These are phyloP conservation scores for Anguilla pacifica DNA, from an alignment of 2,797 vertebrate genomes.

Conservation along the genomic window DNA sequence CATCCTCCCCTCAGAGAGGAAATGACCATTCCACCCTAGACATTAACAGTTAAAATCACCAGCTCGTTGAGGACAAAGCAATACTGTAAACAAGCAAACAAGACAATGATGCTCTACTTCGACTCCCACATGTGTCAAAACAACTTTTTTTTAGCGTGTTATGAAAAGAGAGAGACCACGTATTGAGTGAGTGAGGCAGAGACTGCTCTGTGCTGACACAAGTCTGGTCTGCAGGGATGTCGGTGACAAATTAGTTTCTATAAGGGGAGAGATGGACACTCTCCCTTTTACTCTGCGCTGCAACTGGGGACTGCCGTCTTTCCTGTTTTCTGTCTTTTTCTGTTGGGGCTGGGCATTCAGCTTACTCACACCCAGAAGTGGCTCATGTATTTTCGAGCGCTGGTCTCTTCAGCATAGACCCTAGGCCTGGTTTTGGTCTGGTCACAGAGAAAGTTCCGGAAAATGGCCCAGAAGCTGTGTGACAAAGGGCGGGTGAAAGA, in stretches of 20 bases:
- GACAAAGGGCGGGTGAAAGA: slow-evolving; percentile 52
- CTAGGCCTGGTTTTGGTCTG: too few species aligned
- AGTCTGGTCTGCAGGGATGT: background rate
- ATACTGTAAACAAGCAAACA: background rate
- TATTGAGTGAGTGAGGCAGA: background rate
- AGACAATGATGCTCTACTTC: background rate
- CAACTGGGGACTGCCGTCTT: background rate
- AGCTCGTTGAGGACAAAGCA: background rate
- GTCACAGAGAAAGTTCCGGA: background rate
- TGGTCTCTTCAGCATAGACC: background rate
- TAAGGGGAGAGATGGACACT: background rate
- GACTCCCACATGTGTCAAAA: background rate
- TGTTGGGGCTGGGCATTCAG: background rate
- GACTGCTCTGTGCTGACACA: background rate
- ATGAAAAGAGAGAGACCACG: background rate
- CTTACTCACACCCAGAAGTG: background rate
- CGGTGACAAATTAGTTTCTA: background rate
- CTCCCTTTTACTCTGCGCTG: background rate
- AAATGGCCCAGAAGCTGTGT: background rate
- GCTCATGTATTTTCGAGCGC: background rate
- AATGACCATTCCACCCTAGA: background rate
- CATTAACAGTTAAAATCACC: background rate
- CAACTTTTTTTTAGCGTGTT: background rate
- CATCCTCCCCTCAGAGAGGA: background rate
- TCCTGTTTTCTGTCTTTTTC: background rate